Evolutionary conservation across 1,140 invertebrate species (phyloP), one percentile per base, ranked within the genome.

Genomic region (Lepidotrigona ventralis): DNA sequence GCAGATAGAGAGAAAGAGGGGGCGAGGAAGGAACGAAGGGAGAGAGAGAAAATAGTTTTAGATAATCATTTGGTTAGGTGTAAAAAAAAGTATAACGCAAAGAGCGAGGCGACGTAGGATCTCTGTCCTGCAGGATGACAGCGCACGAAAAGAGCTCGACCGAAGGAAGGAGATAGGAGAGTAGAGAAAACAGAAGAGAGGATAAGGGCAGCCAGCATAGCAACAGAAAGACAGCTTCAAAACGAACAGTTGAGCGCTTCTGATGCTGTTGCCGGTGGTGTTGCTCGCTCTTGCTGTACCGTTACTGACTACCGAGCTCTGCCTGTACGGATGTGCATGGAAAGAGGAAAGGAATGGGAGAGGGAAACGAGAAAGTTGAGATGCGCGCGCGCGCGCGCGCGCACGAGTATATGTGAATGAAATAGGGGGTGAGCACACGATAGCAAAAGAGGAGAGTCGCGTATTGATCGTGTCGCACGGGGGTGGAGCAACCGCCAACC

Each of bases 391-490:
- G 80, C 73, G 72, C 63, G 80, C 39, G 76, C 66, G 80, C 56
- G 54, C 66, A 63, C 60, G 81, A 26, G 29, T 76, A 76, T 71
- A 19, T 79, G 71, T 81, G 75, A 63, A 71, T 79, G 71, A 79
- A 71, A 78, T 80, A 86, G 74, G 78, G 81, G 80, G 79, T 79
- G 80, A 70, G 73, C 69, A 75, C 69, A 75, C 79, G 81, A 79
- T 75, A 86, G 86, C 78, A 76, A 86, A 85, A 88, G 85, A 85
- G 88, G 86, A 88, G 81, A 90, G 81, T 91, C 89, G 91, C 87
- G 92, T 93, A 93, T 93, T 93, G 92, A 94, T 93, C 93, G 91
- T 90, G 92, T 93, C 92, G 93, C 92, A 91, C 91, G 91, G 91
- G 92, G 92, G 93, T 92, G 92, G 91, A 92, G 91, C 91, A 91